Conservation (phyloP, 1,140 invertebrate genomes). For the Chrysomallon squamiferum region DNA sequence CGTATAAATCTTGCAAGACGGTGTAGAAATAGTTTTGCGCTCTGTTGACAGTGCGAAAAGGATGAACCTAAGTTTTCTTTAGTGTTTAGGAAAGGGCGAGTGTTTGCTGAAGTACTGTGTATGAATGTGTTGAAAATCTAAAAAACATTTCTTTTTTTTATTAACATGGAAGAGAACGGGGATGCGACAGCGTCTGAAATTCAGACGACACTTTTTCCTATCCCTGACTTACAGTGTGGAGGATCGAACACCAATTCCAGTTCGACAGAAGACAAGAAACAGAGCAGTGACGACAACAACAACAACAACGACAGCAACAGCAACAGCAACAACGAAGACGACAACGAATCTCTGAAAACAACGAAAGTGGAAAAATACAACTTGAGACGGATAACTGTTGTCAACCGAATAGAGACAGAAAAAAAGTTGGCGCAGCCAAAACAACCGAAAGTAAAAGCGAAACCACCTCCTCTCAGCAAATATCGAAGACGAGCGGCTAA, state of each 20-base stretch:
- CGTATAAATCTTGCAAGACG: no score
- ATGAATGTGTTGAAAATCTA: no score
- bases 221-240: not conserved
- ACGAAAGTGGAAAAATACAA: conserved; percentile 62
- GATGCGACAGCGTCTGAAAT: not conserved
- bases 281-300: not conserved
- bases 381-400: conserved; percentile 65
- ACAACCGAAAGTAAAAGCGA: conserved; percentile 70
- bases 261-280: not conserved
- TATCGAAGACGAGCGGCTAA: conserved; percentile 89
- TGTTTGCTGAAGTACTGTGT: no score
- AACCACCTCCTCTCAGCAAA: conserved; percentile 84
- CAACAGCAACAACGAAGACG: not conserved
- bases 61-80: no score
- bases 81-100: no score
- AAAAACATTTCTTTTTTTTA: no score
- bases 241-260: no score
- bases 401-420: conserved; percentile 66
- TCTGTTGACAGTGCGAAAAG: no score
- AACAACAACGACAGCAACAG: not conserved
- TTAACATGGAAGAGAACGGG: not conserved
- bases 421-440: conserved; percentile 54
- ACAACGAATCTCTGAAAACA: not conserved
- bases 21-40: no score
- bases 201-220: not conserved